Evolutionary conservation across 1,140 invertebrate species (phyloP).

Genomic region (Drosophila varians): DNA sequence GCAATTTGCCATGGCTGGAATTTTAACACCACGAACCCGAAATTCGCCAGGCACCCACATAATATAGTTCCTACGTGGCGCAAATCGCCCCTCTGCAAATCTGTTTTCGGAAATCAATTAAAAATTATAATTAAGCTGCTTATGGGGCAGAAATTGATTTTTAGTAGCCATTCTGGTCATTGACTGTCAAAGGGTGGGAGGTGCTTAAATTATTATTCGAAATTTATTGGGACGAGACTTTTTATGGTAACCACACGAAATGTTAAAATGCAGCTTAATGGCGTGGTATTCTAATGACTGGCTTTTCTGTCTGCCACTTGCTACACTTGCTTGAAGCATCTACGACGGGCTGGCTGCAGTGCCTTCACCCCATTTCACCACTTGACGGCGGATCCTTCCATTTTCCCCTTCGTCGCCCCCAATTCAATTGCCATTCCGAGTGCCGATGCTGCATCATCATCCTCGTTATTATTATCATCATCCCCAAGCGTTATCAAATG

Average conservation of each 20-base stretch:
- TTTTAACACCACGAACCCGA: too few species aligned
- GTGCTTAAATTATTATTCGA: conserved; percentile 28
- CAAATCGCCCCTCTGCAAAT: conserved; percentile 26
- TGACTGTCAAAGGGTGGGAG: conserved; percentile 10
- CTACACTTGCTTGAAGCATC: conserved; percentile 47
- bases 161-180: conserved; percentile 47
- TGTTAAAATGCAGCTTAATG: conserved; percentile 38
- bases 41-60: neutral
- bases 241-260: conserved; percentile 33
- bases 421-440: conserved; percentile 52
- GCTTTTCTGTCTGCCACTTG: conserved; percentile 17
- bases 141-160: conserved; percentile 59
- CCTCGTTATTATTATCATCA: conserved; percentile 42
- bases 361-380: too few species aligned
- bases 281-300: conserved; percentile 26
- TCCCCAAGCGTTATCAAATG: conserved; percentile 44
- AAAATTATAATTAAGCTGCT: conserved; percentile 65
- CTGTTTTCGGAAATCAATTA: conserved; percentile 64
- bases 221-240: conserved; percentile 6
- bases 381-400: too few species aligned
- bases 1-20: conserved; percentile 38
- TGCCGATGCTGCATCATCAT: conserved; percentile 23
- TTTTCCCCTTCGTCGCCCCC: neutral
- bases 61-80: neutral
- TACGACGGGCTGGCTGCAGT: conserved; percentile 18